Base-by-base conservation (phyloP, 2,888 invertebrate species). In the Drosophila borealis region DNA sequence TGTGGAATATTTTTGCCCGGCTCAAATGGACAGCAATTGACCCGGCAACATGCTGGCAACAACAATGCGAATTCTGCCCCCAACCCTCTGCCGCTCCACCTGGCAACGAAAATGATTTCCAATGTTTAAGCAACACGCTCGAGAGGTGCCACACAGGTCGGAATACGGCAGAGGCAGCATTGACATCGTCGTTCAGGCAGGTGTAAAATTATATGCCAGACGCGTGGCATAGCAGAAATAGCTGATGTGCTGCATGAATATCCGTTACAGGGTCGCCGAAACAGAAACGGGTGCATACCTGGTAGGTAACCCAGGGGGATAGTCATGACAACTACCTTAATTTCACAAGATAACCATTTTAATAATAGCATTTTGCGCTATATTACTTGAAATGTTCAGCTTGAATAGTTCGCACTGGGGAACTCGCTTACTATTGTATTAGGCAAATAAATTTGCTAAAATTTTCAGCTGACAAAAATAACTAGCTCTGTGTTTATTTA, bases 191-290 rank as follows among this genome's bases (percentile, higher is more conserved):
- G 54, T 44, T 55, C 70, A 42, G 82, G 68, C 80, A 82, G 78
- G 83, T 82, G 82, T 83, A 87, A 87, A 87, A 84, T 87, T 73
- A 73, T 82, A 81, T 84, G 74, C 69, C 78, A 71, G 56, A 60
- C 67, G 69, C 67, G 81, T 77, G 66, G 74, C 77, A 74, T 67
- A 64, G 64, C 70, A 42, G 59, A 72, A 74, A 77, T 80, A 74
- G 68, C 67, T 70, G 71, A 63, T 63, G 70, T 83, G 57, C 78
- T 60, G 65, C 73, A 59, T 64, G 71, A 59, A 70, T 82, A 66
- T 69, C 54, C 77, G 62, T 60, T 56, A 70, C 62, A 65, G 25
- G 29, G 29, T 46, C 61, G 48, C 46, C 8, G 29, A 29, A 56
- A 49, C 33, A 13, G 19, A 21, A 14, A 34, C 46, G 2, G 4